Evolutionary conservation across 1,140 invertebrate genomes (phyloP).

Genomic region (Plectrocnemia conspersa): DNA sequence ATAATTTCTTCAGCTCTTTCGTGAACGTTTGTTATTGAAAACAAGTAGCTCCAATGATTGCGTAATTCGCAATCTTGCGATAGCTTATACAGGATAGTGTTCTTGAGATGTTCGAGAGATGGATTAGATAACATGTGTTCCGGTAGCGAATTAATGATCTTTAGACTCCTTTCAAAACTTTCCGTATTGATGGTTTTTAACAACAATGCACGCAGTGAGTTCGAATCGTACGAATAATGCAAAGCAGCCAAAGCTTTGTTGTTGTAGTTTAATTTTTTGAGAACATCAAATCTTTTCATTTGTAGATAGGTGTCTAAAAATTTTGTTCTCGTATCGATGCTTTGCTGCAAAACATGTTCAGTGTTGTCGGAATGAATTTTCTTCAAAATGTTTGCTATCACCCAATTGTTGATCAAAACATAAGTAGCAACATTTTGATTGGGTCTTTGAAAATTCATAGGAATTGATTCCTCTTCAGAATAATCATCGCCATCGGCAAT

Average conservation of each 20-base stretch:
- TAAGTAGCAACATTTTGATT: conserved; percentile 42
- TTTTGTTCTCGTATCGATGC: conserved; percentile 46
- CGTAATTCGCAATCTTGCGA: conserved; percentile 41
- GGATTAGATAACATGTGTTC: conserved; percentile 44
- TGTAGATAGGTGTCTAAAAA: conserved; percentile 49
- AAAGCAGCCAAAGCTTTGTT: conserved; percentile 49
- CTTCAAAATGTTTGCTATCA: conserved; percentile 48
- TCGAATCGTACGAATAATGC: conserved; percentile 45
- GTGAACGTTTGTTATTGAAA: conserved; percentile 44
- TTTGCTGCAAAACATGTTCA: conserved; percentile 44
- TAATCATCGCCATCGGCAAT: conserved; percentile 38
- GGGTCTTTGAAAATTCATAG: conserved; percentile 40
- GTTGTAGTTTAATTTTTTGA: conserved; percentile 43
- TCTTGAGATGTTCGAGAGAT: conserved; percentile 43
- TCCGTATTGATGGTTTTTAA: conserved; percentile 41
- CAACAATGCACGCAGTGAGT: conserved; percentile 44
- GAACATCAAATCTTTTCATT: conserved; percentile 43
- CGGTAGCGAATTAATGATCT: conserved; percentile 45
- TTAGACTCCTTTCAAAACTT: conserved; percentile 45
- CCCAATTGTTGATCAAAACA: conserved; percentile 49
- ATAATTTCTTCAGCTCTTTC: conserved; percentile 44
- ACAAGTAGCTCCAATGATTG: conserved; percentile 48
- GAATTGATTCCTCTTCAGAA: conserved; percentile 44
- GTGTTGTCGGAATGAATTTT: conserved; percentile 46
- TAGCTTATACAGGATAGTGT: conserved; percentile 48